Evolutionary conservation across 2,113 vertebrate species (phyloP), one percentile per base, ranked within the genome.

Genomic region (Fukomys damarensis): DNA sequence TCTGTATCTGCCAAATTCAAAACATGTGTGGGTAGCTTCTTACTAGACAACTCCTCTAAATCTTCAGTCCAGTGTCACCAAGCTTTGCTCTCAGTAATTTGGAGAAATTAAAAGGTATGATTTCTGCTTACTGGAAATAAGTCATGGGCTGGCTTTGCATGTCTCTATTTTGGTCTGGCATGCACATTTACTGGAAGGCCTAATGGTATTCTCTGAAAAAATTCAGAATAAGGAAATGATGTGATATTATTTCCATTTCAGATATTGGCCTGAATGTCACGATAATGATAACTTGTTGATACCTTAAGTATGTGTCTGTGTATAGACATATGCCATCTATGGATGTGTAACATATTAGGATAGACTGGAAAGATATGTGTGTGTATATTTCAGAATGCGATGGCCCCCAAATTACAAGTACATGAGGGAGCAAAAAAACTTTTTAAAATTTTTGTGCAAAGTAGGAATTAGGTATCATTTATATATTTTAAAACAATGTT

Each of bases 41-140:
- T 49, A 19, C 54, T 87, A 56, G n/a, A 58, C 3, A 90, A 52
- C 32, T 93, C 12, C 5, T 80, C 49, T 46, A 93, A 96, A 81
- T 80, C 26, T 96, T 96, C 92, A 41, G 49, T 74, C 80, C 26
- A 66, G 35, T 41, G 22, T 94, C 95, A 41, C 92, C 70, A 49
- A 97, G 35, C 0, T 59, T 92, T 96, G 1, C 5, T 12, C 19
- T 96, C 43, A 7, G 87, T 95, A 96, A 89, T 95, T 95, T 72
- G n/a, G 65, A 94, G 63, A 98, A 98, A 97, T 66, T n/a, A 89
- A 98, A 98, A 97, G 79, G 26, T 94, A 97, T 86, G 10, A n/a
- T 96, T 97, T 97, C 96, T 96, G 35, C 49, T 98, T 41, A 89
- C 66, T 97, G 49, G 46, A 72, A 97, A n/a, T 63, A 98, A 97